Base-by-base conservation (phyloP, 1,140 invertebrate genomes). In the Brachionus asplanchnoidis region DNA sequence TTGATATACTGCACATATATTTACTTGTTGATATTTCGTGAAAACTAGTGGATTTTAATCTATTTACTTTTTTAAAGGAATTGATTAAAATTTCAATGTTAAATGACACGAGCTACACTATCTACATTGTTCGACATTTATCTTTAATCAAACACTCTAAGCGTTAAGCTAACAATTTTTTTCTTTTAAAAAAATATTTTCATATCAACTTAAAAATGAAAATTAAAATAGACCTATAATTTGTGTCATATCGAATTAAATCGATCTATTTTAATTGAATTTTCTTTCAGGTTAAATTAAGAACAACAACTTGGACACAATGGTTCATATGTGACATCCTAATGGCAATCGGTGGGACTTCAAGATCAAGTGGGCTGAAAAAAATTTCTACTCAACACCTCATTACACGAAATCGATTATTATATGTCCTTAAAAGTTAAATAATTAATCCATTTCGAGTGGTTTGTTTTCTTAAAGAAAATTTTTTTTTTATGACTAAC, bases 391-490 rank as follows among this genome's bases (percentile, higher is more conserved):
- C 20, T 42, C 17, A 23, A 75, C 32, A 75, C 20, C 17, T 28
- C 66, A 68, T 32, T 40, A 68, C 66, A 32, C 32, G 26, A 32
- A 32, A 68, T 68, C 66, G 66, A 68, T 68, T 32, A 28, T 28
- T 32, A 26, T 65, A 75, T 75, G 70, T 75, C 70, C 70, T 75
- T 42, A 75, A 75, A 77, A 77, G 73, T 77, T 77, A 77, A 77
- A 77, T 77, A 77, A 77, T 77, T 77, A 77, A 73, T 73, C 68
- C 68, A 73, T 73, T 77, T 77, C 73, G 42, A 77, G 73, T 50
- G 73, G 40, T 50, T 77, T 77, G 23, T 50, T 77, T 77, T 77
- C 46, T 75, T 42, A 23, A 75, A 75, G 32, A 42, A 75, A 75
- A 42, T 17, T 32, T 17, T 73, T 73, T 42, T 73, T 44, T 40